phyloP scores from a whole-genome alignment of 2,888 invertebrate genomes.

The Agrotis clavis region DNA sequence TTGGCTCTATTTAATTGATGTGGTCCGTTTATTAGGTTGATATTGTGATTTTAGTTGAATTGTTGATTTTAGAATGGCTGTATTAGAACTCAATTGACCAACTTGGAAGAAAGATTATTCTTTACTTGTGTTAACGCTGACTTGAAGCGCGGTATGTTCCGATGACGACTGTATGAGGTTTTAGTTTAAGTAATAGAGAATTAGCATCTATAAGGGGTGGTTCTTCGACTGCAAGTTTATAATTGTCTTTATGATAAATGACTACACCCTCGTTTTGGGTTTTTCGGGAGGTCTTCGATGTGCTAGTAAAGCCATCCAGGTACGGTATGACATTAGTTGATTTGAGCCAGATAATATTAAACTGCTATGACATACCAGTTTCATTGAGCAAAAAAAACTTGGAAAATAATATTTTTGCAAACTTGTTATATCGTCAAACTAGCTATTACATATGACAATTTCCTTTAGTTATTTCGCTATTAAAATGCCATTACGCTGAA shows the following conservation, averaged over 20 bases:
- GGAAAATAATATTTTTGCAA: not conserved
- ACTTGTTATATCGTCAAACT: conserved; percentile 4
- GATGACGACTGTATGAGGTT: not conserved
- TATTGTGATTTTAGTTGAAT: not conserved
- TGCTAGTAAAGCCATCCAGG: not conserved
- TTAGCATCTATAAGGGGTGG: not conserved
- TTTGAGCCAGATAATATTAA: not conserved
- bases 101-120: no score
- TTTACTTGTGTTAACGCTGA: not conserved
- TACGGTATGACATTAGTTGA: not conserved
- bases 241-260: not conserved
- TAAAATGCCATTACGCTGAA: conserved; percentile 48
- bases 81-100: no score
- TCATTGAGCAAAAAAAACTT: not conserved
- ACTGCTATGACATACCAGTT: no score
- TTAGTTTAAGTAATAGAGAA: not conserved
- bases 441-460: conserved; percentile 22
- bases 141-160: not conserved
- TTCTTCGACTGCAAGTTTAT: not conserved
- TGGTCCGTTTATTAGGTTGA: conserved; percentile 8
- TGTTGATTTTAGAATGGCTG: no score
- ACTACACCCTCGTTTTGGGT: not conserved
- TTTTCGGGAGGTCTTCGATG: no score
- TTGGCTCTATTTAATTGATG: conserved; percentile 20
- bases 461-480: conserved; percentile 22